Percentiles rank a stretch among this genome's conserved stretches.
Evolutionary conservation across 2,113 vertebrate species (phyloP).

Genomic region (Acrocephalus arundinaceus): DNA sequence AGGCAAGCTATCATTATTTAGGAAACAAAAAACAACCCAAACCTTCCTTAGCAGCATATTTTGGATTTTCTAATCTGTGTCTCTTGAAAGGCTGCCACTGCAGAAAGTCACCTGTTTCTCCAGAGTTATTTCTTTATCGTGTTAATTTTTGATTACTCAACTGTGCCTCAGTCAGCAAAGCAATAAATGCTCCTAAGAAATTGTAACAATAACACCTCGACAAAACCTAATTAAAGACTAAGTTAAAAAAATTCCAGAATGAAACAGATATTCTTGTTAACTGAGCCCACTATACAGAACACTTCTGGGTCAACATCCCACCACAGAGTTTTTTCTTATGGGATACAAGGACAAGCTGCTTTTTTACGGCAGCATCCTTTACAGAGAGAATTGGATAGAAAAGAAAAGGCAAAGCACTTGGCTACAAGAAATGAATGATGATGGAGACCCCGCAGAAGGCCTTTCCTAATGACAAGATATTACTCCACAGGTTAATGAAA

Average conservation of each 20-base stretch:
- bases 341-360: neutral
- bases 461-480: slow-evolving; percentile 67
- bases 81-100: neutral
- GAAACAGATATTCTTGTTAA: neutral
- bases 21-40: neutral
- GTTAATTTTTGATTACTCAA: neutral
- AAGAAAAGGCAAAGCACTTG: slow-evolving; percentile 1
- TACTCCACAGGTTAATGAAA: slow-evolving; percentile 70
- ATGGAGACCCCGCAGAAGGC: slow-evolving; percentile 34
- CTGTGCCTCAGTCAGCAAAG: neutral
- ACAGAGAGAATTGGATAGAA: neutral
- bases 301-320: neutral
- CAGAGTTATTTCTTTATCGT: neutral
- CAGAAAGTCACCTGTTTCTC: neutral
- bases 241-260: neutral
- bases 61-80: neutral
- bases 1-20: neutral
- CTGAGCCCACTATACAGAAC: neutral
- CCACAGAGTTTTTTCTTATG: neutral
- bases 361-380: neutral
- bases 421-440: slow-evolving; percentile 62
- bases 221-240: neutral
- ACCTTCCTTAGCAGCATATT: neutral
- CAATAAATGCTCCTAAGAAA: neutral
- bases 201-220: neutral